A percentile compares a stretch with the other conserved stretches of the same genome.
Evolutionary conservation across 1,140 invertebrate genomes (phyloP).

Genomic region (Diplogasteroides magnus): DNA sequence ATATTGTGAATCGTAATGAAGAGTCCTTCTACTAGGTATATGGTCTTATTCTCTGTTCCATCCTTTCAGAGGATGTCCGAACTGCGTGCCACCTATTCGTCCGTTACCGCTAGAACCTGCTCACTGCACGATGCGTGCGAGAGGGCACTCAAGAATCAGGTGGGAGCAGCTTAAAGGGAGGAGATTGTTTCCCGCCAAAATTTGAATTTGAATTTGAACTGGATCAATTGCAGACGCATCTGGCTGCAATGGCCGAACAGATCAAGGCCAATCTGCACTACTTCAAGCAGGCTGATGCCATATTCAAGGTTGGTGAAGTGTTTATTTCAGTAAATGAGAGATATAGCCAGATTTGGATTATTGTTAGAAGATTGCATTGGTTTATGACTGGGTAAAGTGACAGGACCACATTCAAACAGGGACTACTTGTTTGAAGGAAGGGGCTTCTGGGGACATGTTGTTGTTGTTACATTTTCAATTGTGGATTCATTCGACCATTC

Average conservation of each 20-base stretch:
- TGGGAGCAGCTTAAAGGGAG: too few relatives aligned
- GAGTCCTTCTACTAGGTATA: too few relatives aligned
- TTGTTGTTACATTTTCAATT: too few relatives aligned
- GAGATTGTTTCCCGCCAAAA: too few relatives aligned
- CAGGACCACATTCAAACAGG: too few relatives aligned
- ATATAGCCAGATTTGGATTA: not conserved
- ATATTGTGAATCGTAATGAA: too few relatives aligned
- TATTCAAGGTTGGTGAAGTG: slow-evolving; percentile 43
- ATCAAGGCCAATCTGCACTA: slow-evolving; percentile 54
- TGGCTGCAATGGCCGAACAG: slow-evolving; percentile 46
- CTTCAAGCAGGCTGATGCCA: slow-evolving; percentile 53
- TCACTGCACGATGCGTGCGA: slow-evolving; percentile 53
- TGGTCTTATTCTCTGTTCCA: too few relatives aligned
- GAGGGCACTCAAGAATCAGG: slow-evolving; percentile 47
- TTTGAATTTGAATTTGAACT: not conserved
- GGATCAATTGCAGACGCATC: slow-evolving; percentile 28
- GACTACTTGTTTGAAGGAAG: too few relatives aligned
- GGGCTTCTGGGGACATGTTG: too few relatives aligned
- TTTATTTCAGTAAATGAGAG: not conserved
- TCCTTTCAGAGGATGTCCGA: slow-evolving; percentile 41
- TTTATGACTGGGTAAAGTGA: too few relatives aligned
- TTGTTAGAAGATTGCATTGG: too few relatives aligned
- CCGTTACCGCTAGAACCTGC: slow-evolving; percentile 48
- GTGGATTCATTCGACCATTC: too few relatives aligned
- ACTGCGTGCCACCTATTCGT: slow-evolving; percentile 38